Base-by-base conservation (phyloP, 2,797 vertebrate species). In the Sebastes nivosus region DNA sequence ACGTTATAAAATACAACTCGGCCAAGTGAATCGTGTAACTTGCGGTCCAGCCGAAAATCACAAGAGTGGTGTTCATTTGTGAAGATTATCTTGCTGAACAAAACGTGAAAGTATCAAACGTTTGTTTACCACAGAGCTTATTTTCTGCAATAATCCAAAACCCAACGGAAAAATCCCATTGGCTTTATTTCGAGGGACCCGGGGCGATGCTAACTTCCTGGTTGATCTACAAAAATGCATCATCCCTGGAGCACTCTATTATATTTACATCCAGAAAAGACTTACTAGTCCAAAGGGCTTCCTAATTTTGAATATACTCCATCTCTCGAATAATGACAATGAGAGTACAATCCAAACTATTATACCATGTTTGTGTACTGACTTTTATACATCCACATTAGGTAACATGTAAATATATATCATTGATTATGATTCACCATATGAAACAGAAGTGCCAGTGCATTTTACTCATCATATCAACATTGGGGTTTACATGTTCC, bases 401-500 rank as follows among this genome's bases (percentile, higher is more conserved):
- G 77, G 67, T 77, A 74, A 38, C 57, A 65, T 84, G 58, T 86
- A 52, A 69, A 85, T 87, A 69, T 71, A 8, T 79, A 38, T 81
- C 34, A 67, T n/a, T 54, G 46, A 65, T 69, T 77, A 52, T 32
- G 22, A 71, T 82, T 69, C 38, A 70, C 20, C 22, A 5, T 42
- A 50, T 68, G 61, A 83, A 74, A 86, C 27, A 12, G 36, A 24
- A 36, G 66, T 67, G 72, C 85, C 83, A 87, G 75, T n/a, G 55
- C 61, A 60, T 84, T 80, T 89, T 79, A 75, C 77, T 82, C 70
- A 29, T 57, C 68, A 55, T 84, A 77, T 85, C 86, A 84, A 59
- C 78, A 29, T 69, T 70, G 22, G 18, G 68, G 72, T 81, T 87
- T 80, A 77, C 77, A 65, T 46, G 6, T 81, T 77, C 22, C 42